Conservation (phyloP, 2,797 vertebrate species). For the Thaleichthys pacificus region DNA sequence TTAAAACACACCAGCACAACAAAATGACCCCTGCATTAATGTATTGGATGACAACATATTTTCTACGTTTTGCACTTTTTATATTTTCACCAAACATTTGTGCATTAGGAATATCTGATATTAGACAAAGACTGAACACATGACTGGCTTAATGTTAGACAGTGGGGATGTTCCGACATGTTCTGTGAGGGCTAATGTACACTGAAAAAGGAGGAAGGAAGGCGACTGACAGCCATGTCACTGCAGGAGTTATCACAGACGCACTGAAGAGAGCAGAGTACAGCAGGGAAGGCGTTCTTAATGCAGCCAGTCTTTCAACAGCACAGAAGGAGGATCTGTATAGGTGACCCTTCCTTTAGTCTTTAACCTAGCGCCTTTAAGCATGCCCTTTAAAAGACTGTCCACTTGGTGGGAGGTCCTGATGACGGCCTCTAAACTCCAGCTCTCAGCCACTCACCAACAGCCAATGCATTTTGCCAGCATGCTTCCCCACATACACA, state of each 20-base stretch:
- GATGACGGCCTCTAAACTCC: slow-evolving; percentile 67
- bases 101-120: slow-evolving; percentile 49
- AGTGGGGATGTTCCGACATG: slow-evolving; percentile 25
- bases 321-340: slow-evolving; percentile 47
- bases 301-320: slow-evolving; percentile 49
- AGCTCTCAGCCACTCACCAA: slow-evolving; percentile 88
- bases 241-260: slow-evolving; percentile 50
- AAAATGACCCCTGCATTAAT: slow-evolving; percentile 47
- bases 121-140: slow-evolving; percentile 56
- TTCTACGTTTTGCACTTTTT: background rate
- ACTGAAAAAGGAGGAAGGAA: slow-evolving; percentile 54
- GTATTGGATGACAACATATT: slow-evolving; percentile 55
- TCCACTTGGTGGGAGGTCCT: slow-evolving; percentile 54
- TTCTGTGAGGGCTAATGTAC: slow-evolving; percentile 50
- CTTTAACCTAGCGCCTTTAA: slow-evolving; percentile 51
- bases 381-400: slow-evolving; percentile 32
- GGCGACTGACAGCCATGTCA: slow-evolving; percentile 52
- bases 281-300: slow-evolving; percentile 52
- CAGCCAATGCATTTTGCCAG: slow-evolving; percentile 85
- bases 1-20: slow-evolving; percentile 57
- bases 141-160: slow-evolving; percentile 56
- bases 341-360: slow-evolving; percentile 37
- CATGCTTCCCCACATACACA: slow-evolving; percentile 78
- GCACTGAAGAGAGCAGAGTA: slow-evolving; percentile 54
- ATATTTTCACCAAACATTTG: slow-evolving; percentile 33